Evolutionary conservation across 2,888 invertebrate genomes (phyloP), one percentile per base, ranked within the genome.

Genomic region (Agelastica alni): DNA sequence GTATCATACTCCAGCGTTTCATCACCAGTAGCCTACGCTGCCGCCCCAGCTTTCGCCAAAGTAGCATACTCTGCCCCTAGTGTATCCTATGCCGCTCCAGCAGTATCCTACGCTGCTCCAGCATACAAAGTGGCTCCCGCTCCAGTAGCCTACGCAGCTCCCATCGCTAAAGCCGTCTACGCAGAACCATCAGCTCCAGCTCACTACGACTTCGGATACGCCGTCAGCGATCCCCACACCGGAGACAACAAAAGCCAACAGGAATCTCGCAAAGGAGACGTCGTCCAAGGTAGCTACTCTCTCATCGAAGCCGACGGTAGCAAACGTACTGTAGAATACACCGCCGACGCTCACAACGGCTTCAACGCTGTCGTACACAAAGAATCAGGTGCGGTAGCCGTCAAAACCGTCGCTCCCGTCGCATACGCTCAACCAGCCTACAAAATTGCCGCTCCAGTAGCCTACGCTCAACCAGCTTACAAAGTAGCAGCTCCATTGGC

Each of bases 181-280:
- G 54, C 65, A 55, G 52, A 67, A 51, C 53, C 62, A 10, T 54
- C 53, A n/a, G 64, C 65, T 16, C 67, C 67, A 39, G 67, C 63
- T 26, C 61, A 66, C 47, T 67, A 67, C 58, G 66, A 67, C 18
- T 66, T 62, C 44, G 62, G 63, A 32, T 66, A 66, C 47, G 51
- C 63, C 42, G 67, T 67, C 13, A 64, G 52, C 53, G 66, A 66
- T 56, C 67, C 64, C 45, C 65, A 65, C 54, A 80, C 80, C 42
- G 80, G 64, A 78, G 81, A 81, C 75, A 77, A 79, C 72, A 81
- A 81, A 73, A 75, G 74, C 10, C 85, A 85, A 73, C 83, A 83
- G 61, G 85, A 85, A 77, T 81, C 83, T 60, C 83, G 85, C 55
- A 75, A 77, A 34, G 80, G 80, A 2, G 79, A 79, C 65, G 77